These are phyloP conservation scores for Labrus mixtus DNA, from an alignment of 2,113 vertebrate genomes.

Conservation along the genomic window DNA sequence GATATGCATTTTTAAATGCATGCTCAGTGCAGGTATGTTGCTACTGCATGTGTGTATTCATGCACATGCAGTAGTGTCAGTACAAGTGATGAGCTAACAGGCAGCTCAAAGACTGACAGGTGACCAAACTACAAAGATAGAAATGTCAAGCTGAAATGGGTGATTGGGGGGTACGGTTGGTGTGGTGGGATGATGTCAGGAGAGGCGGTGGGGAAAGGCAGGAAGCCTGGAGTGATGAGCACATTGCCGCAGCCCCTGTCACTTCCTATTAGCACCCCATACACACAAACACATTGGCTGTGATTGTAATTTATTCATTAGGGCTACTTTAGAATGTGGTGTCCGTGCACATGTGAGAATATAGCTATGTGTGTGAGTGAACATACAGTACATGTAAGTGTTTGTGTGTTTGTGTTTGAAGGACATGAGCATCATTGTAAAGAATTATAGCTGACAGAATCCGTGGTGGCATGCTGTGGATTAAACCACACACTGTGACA, in stretches of 20 bases:
- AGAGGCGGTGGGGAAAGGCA: slow-evolving; percentile 43
- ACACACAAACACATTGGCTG: slow-evolving; percentile 61
- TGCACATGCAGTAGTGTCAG: slow-evolving; percentile 40
- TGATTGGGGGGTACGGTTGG: slow-evolving; percentile 26
- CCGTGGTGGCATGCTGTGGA: slow-evolving; percentile 60
- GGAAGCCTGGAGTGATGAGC: slow-evolving; percentile 75
- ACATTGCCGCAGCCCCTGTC: slow-evolving; percentile 76
- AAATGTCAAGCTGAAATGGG: slow-evolving; percentile 75
- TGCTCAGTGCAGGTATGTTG: background rate
- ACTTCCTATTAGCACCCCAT: slow-evolving; percentile 76
- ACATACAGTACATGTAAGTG: slow-evolving; percentile 3
- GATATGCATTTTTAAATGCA: slow-evolving; percentile 11
- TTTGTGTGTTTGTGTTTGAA: slow-evolving; percentile 25
- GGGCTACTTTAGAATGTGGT: slow-evolving; percentile 36
- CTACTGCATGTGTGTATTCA: slow-evolving; percentile 15
- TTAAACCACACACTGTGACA: slow-evolving; percentile 71
- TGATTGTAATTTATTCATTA: slow-evolving; percentile 76
- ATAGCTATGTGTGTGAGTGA: background rate
- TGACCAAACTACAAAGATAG: slow-evolving; percentile 76
- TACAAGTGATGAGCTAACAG: slow-evolving; percentile 60
- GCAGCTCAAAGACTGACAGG: slow-evolving; percentile 74
- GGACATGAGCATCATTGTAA: slow-evolving; percentile 43
- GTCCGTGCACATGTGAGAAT: background rate
- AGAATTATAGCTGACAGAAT: slow-evolving; percentile 68
- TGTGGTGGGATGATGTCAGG: slow-evolving; percentile 6